These are phyloP conservation scores for Gymnodraco acuticeps DNA, from an alignment of 2,797 vertebrate genomes.

Conservation along the genomic window DNA sequence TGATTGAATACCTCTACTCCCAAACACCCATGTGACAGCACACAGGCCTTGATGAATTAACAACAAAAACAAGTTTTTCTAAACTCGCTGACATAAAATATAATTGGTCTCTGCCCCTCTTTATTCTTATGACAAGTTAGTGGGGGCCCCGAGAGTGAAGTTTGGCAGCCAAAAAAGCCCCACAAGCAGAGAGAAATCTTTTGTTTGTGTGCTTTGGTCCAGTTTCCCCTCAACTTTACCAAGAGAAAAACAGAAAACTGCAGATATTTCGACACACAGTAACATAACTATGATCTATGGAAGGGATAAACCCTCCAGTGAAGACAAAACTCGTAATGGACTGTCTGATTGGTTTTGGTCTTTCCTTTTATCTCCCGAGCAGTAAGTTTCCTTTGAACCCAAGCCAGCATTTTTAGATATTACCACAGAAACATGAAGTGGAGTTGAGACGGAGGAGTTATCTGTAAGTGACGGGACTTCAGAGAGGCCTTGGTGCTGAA, in stretches of 20 bases:
- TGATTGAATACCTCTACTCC: slow-evolving; percentile 67
- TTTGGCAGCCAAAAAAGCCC: slow-evolving; percentile 34
- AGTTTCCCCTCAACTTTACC: slow-evolving; percentile 38
- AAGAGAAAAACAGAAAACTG: slow-evolving; percentile 42
- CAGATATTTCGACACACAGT: slow-evolving; percentile 54
- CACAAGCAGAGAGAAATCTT: slow-evolving; percentile 51
- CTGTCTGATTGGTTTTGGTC: slow-evolving; percentile 42
- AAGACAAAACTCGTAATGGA: slow-evolving; percentile 37
- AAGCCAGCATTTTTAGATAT: slow-evolving; percentile 46
- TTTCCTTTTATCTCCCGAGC: slow-evolving; percentile 45
- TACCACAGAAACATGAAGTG: slow-evolving; percentile 20
- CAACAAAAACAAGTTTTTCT: slow-evolving; percentile 76
- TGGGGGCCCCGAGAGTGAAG: slow-evolving; percentile 27
- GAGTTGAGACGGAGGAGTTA: slow-evolving; percentile 19
- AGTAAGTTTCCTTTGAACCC: slow-evolving; percentile 21
- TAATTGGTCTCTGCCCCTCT: slow-evolving; percentile 60
- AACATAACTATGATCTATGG: slow-evolving; percentile 65
- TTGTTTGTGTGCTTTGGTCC: slow-evolving; percentile 57
- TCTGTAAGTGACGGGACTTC: slow-evolving; percentile 33
- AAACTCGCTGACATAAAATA: slow-evolving; percentile 76
- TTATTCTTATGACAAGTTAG: slow-evolving; percentile 49
- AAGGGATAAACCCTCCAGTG: slow-evolving; percentile 48
- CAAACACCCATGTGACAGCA: slow-evolving; percentile 71
- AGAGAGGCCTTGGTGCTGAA: slow-evolving; percentile 27
- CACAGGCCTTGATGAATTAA: slow-evolving; percentile 76